Evolutionary conservation across 1,140 invertebrate species (phyloP).

Genomic region (Wiebesia pumilae): DNA sequence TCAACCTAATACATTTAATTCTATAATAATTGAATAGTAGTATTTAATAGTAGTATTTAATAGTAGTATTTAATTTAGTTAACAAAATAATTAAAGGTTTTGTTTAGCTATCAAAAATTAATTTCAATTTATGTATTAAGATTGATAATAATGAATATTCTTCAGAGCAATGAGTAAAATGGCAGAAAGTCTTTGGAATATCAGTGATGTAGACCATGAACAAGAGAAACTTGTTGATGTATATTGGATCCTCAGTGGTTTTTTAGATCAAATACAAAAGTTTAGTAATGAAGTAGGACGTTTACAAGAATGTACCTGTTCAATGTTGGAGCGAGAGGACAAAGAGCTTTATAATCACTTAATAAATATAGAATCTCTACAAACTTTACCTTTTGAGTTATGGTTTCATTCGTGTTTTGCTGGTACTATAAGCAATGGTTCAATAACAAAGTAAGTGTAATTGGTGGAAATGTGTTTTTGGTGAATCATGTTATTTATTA

Average conservation of each 20-base stretch:
- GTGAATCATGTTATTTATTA: slow-evolving; percentile 6
- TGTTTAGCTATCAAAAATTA: background rate
- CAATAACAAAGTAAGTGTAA: slow-evolving; percentile 82
- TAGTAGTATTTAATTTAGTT: too few species aligned
- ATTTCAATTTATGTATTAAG: background rate
- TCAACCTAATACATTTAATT: too few species aligned
- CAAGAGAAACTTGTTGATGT: slow-evolving; percentile 77
- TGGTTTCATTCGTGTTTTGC: slow-evolving; percentile 90
- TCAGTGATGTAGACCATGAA: slow-evolving; percentile 79
- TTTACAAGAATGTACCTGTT: slow-evolving; percentile 80
- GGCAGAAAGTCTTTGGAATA: slow-evolving; percentile 80
- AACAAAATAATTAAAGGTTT: background rate
- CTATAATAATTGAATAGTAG: too few species aligned
- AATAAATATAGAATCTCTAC: slow-evolving; percentile 76
- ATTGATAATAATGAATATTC: slow-evolving; percentile 46
- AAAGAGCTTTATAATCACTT: slow-evolving; percentile 80
- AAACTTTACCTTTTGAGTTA: slow-evolving; percentile 79
- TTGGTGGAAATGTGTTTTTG: slow-evolving; percentile 12
- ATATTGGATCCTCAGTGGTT: slow-evolving; percentile 86
- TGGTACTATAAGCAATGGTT: slow-evolving; percentile 83
- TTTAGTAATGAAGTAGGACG: slow-evolving; percentile 80
- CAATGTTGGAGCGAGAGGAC: slow-evolving; percentile 84
- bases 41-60: too few species aligned
- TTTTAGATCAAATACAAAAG: slow-evolving; percentile 81
- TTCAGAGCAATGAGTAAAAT: slow-evolving; percentile 79